Evolutionary conservation across 1,140 invertebrate genomes (phyloP).

Genomic region (Bombus huntii): DNA sequence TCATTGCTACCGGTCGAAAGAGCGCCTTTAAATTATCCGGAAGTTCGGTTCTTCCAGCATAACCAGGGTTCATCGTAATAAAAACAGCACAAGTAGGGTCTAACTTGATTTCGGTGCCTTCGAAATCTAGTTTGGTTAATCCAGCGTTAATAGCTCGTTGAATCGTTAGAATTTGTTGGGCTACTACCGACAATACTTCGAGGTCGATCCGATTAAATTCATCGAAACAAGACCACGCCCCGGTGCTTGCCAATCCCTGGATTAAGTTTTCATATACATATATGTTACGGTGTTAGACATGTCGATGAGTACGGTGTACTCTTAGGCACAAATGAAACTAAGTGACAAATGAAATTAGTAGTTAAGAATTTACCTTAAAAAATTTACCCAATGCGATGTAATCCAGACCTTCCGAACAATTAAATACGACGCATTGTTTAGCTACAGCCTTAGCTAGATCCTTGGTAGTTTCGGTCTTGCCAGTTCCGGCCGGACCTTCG

Average conservation of each 20-base stretch:
- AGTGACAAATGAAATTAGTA: neutral
- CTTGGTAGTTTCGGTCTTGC: slow-evolving; percentile 98
- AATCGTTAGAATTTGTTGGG: slow-evolving; percentile 92
- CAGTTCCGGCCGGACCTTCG: slow-evolving; percentile 97
- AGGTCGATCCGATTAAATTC: slow-evolving; percentile 95
- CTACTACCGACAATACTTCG: slow-evolving; percentile 95
- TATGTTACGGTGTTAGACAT: neutral
- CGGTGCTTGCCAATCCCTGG: slow-evolving; percentile 95
- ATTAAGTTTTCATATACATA: neutral
- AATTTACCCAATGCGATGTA: slow-evolving; percentile 97
- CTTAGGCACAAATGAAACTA: no score
- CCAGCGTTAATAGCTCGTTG: slow-evolving; percentile 91
- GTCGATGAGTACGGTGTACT: no score
- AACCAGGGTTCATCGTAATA: slow-evolving; percentile 98
- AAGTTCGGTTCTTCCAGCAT: slow-evolving; percentile 94
- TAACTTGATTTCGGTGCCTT: slow-evolving; percentile 93
- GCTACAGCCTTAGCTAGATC: slow-evolving; percentile 98
- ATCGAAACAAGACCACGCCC: slow-evolving; percentile 98
- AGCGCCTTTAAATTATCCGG: slow-evolving; percentile 98
- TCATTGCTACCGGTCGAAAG: slow-evolving; percentile 98
- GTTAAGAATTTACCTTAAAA: slow-evolving; percentile 90
- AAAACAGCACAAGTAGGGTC: slow-evolving; percentile 97
- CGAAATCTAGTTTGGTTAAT: slow-evolving; percentile 90
- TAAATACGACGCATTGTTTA: slow-evolving; percentile 98
- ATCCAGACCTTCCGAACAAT: slow-evolving; percentile 96